These are phyloP conservation scores for Oryzias celebensis DNA, from an alignment of 2,113 vertebrate genomes.

Conservation along the genomic window DNA sequence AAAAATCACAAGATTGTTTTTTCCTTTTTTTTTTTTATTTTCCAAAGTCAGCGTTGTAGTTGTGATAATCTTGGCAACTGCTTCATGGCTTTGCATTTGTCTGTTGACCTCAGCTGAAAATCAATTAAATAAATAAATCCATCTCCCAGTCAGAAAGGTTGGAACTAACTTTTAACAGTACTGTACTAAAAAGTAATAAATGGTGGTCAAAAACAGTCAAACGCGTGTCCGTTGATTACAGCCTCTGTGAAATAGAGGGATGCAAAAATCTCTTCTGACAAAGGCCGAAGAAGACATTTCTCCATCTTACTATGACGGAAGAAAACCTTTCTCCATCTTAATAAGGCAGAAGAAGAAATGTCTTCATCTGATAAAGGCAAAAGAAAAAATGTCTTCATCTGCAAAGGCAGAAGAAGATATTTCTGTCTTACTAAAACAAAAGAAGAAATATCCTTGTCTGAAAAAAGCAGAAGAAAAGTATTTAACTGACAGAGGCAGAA, in stretches of 20 bases:
- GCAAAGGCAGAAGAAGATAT: too few relatives aligned
- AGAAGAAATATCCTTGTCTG: too few relatives aligned
- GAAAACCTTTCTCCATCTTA: too few relatives aligned
- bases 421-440: too few relatives aligned
- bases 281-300: neutral
- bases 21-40: constrained; percentile 57
- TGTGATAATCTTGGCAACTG: constrained; percentile 77
- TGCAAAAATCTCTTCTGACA: neutral
- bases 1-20: constrained; percentile 55
- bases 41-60: constrained; percentile 66
- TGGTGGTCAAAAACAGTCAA: constrained; percentile 67
- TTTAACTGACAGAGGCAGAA: too few relatives aligned
- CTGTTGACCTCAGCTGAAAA: constrained; percentile 71
- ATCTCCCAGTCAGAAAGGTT: constrained; percentile 75
- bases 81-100: constrained; percentile 75
- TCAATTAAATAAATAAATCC: constrained; percentile 52
- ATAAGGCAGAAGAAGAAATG: too few relatives aligned
- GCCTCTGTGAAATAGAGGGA: neutral
- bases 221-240: constrained; percentile 52
- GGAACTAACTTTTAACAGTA: constrained; percentile 81
- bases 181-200: constrained; percentile 78
- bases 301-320: too few relatives aligned
- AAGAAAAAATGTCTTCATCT: too few relatives aligned
- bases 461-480: too few relatives aligned
- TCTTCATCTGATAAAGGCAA: too few relatives aligned